Conservation (phyloP, 2,113 vertebrate species). For the Mirounga angustirostris region DNA sequence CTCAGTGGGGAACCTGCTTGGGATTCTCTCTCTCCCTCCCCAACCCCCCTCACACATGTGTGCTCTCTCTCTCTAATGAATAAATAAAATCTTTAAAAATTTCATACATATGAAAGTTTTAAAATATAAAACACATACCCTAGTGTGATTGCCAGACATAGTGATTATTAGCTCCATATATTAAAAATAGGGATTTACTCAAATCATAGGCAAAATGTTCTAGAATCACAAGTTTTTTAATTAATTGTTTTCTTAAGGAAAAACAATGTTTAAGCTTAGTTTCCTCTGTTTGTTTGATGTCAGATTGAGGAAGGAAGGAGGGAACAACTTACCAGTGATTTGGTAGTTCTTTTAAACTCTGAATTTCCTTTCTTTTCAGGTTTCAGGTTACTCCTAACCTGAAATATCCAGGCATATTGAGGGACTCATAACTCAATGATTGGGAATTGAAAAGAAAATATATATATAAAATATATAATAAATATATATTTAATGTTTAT, state of each 20-base stretch:
- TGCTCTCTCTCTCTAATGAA: background rate
- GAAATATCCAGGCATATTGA: background rate
- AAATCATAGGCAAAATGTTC: background rate
- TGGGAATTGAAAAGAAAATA: background rate
- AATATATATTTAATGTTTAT: background rate
- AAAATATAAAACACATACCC: background rate
- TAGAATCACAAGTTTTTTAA: background rate
- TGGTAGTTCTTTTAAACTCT: background rate
- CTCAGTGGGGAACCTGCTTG: background rate
- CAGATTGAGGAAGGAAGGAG: background rate
- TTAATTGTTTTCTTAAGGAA: background rate
- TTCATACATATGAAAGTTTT: background rate
- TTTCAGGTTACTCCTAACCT: background rate
- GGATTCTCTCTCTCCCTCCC: background rate
- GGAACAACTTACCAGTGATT: background rate
- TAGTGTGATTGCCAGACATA: background rate
- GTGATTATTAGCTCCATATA: background rate
- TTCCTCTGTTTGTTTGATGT: slow-evolving; percentile 8
- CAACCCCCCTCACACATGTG: background rate
- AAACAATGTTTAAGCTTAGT: background rate
- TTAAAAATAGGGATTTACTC: background rate
- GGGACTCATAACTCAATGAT: background rate
- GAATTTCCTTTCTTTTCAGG: background rate
- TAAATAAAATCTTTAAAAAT: background rate
- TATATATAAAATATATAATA: background rate